Evolutionary conservation across 2,113 vertebrate genomes (phyloP).

Genomic region (Polypterus senegalus): DNA sequence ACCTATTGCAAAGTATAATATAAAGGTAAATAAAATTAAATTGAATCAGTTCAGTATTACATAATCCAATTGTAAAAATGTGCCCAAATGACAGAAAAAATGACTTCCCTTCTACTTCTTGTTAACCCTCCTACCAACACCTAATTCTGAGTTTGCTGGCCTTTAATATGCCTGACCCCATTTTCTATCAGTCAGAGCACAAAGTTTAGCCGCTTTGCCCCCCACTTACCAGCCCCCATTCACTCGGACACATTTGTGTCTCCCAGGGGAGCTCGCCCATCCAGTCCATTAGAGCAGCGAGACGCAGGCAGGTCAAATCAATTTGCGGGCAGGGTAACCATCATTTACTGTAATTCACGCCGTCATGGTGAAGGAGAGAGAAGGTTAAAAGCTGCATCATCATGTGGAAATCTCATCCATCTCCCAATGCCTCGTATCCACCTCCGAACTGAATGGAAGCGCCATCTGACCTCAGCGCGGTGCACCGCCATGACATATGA

Average conservation of each 20-base stretch:
- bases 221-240: constrained; percentile 48
- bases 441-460: constrained; percentile 21
- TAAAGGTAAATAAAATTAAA: no score
- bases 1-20: no score
- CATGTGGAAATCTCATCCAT: constrained; percentile 48
- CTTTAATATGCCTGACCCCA: background rate
- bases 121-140: no score
- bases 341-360: constrained; percentile 79
- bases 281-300: constrained; percentile 64
- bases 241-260: constrained; percentile 48
- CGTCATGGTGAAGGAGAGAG: constrained; percentile 70
- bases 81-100: no score
- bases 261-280: constrained; percentile 54
- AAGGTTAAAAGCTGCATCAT: constrained; percentile 68
- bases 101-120: no score
- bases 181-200: background rate
- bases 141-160: no score
- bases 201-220: constrained; percentile 15
- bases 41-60: no score
- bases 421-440: constrained; percentile 42
- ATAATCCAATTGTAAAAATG: no score
- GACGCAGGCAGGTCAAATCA: constrained; percentile 68
- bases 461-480: no score
- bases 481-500: no score
- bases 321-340: constrained; percentile 68